Conservation (phyloP, 2,113 vertebrate species). For the Neolamprologus fasciatus region DNA sequence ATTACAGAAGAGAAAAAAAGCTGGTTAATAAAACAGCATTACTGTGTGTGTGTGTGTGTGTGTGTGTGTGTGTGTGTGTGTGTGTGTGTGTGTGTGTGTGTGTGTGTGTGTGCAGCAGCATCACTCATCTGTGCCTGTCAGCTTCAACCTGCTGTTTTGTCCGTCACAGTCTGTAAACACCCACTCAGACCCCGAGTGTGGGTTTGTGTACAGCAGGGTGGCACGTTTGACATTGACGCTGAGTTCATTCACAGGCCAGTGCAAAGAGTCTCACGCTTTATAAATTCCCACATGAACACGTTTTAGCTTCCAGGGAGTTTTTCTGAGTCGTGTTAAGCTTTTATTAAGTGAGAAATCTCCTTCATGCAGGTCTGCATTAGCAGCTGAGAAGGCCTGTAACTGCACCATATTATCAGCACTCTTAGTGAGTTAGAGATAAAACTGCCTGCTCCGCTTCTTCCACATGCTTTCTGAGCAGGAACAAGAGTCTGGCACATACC, state of each 20-base stretch:
- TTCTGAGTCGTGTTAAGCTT: background rate
- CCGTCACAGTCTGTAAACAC: background rate
- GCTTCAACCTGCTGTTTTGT: background rate
- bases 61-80: background rate
- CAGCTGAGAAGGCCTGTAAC: background rate
- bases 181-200: background rate
- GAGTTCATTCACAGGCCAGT: background rate
- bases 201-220: background rate
- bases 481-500: background rate
- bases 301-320: background rate
- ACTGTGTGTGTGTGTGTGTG: background rate
- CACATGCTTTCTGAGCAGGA: background rate
- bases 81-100: background rate
- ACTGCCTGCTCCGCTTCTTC: background rate
- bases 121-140: constrained; percentile 6
- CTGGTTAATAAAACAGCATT: background rate
- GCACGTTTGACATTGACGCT: background rate
- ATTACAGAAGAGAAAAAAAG: background rate
- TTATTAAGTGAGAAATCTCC: background rate
- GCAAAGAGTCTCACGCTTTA: background rate
- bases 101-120: background rate
- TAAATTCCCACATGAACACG: background rate
- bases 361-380: background rate
- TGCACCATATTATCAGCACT: background rate
- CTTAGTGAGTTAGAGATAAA: background rate